phyloP scores from a whole-genome alignment of 2,888 invertebrate species.

The Laothoe populi region DNA sequence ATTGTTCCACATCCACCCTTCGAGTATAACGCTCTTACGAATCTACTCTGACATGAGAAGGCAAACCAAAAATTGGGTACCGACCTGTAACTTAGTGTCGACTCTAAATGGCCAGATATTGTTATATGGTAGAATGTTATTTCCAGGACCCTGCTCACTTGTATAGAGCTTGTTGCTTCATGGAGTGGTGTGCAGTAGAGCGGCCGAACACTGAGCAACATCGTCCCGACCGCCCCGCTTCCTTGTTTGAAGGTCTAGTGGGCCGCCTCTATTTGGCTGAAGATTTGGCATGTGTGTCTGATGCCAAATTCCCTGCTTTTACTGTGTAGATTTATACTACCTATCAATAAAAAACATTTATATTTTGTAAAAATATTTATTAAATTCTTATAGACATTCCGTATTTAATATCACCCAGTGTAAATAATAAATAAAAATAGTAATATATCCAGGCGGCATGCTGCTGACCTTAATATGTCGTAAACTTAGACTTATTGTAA shows the following conservation, averaged over 20 bases:
- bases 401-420: slow-evolving; percentile 54
- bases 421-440: slow-evolving; percentile 45
- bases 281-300: slow-evolving; percentile 86
- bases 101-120: too few species aligned
- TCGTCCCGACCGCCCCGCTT: slow-evolving; percentile 91
- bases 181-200: slow-evolving; percentile 91
- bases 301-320: slow-evolving; percentile 91
- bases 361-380: slow-evolving; percentile 27
- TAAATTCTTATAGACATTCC: slow-evolving; percentile 21
- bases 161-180: slow-evolving; percentile 91
- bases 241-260: slow-evolving; percentile 93
- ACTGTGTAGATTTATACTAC: slow-evolving; percentile 58
- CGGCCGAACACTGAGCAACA: slow-evolving; percentile 87
- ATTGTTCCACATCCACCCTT: too few species aligned
- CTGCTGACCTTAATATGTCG: slow-evolving; percentile 39
- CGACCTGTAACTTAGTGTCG: too few species aligned
- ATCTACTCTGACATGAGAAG: too few species aligned
- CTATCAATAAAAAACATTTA: neutral
- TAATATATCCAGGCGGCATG: slow-evolving; percentile 41
- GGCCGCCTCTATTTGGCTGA: slow-evolving; percentile 91
- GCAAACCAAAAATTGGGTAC: too few species aligned
- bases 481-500: slow-evolving; percentile 29
- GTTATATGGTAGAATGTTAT: neutral
- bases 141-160: slow-evolving; percentile 87
- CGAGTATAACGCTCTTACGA: too few species aligned